Base-by-base conservation (phyloP, 2,888 invertebrate genomes). In the Papilio elwesi region DNA sequence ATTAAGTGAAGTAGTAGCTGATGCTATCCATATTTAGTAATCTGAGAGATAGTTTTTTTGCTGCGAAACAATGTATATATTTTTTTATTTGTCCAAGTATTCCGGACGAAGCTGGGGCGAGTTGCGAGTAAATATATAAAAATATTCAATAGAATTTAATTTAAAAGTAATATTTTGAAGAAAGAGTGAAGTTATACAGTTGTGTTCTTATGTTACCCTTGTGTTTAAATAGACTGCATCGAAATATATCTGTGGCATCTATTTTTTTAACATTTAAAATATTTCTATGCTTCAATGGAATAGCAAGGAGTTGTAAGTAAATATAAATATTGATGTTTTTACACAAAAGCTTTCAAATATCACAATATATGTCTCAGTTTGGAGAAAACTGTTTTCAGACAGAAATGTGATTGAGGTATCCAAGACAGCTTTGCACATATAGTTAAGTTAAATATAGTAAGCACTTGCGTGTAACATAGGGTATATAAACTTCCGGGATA, bases 251-350 rank as follows among this genome's bases (percentile, higher is more conserved):
- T 36, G 5, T 10, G 13, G 12, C 10, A 11, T 10, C n/a, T 4
- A 62, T 43, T 43, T 26, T n/a, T 62, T 43, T 43, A 59, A 62
- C 59, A 62, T 78, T 77, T 87, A 81, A 83, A 81, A 84, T 81
- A 87, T 86, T 88, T 87, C 83, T 87, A 87, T 89, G 92, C 92
- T 81, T 88, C 91, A 81, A 85, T 85, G 89, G 91, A 89, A 82
- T 90, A 93, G 93, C 93, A 93, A 87, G 92, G 92, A 91, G 90
- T 92, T 90, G 93, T 93, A 91, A 93, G 93, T 93, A 92, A 87
- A 77, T 77, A 71, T 69, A 65, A 62, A 52, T 66, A 67, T 70
- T 52, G 59, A 63, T 70, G 73, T 74, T 73, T 76, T 77, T 71
- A 65, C 70, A 67, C 68, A 71, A 75, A 71, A 16, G 69, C 71